Evolutionary conservation across 2,888 invertebrate genomes (phyloP).

Genomic region (Sepiola atlantica): DNA sequence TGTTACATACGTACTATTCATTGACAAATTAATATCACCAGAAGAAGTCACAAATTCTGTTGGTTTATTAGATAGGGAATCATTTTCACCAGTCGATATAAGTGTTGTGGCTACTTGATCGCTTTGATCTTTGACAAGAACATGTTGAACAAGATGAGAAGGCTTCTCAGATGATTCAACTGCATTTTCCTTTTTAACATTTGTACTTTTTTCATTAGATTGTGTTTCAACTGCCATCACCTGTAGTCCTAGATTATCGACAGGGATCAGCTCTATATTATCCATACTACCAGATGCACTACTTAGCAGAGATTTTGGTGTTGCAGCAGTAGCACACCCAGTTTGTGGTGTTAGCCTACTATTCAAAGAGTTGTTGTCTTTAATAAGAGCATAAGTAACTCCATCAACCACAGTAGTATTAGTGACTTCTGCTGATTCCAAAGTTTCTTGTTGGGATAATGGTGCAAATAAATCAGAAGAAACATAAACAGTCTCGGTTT

Average conservation of each 20-base stretch:
- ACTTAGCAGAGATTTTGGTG: conserved; percentile 16
- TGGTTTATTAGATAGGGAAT: not conserved
- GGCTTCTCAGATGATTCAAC: not conserved
- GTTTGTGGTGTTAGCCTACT: not conserved
- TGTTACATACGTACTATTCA: conserved; percentile 37
- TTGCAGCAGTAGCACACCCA: not conserved
- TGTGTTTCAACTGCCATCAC: conserved; percentile 43
- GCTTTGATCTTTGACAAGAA: conserved; percentile 38
- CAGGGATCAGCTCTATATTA: conserved; percentile 36
- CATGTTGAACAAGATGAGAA: conserved; percentile 6
- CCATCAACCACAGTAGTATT: conserved; percentile 41
- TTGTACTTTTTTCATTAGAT: conserved; percentile 35
- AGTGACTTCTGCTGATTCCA: conserved; percentile 35
- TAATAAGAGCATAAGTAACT: conserved; percentile 43
- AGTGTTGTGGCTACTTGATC: not conserved
- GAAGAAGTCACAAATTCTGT: conserved; percentile 39
- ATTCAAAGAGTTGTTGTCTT: not conserved
- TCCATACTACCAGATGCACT: not conserved
- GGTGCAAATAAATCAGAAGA: conserved; percentile 24
- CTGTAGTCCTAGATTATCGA: conserved; percentile 38
- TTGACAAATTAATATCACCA: conserved; percentile 1
- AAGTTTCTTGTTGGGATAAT: conserved; percentile 36
- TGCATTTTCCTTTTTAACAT: not conserved
- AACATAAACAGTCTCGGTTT: conserved; percentile 37
- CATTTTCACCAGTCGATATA: not conserved